Base-by-base conservation (phyloP, 2,113 vertebrate genomes). In the Serilophus lunatus region DNA sequence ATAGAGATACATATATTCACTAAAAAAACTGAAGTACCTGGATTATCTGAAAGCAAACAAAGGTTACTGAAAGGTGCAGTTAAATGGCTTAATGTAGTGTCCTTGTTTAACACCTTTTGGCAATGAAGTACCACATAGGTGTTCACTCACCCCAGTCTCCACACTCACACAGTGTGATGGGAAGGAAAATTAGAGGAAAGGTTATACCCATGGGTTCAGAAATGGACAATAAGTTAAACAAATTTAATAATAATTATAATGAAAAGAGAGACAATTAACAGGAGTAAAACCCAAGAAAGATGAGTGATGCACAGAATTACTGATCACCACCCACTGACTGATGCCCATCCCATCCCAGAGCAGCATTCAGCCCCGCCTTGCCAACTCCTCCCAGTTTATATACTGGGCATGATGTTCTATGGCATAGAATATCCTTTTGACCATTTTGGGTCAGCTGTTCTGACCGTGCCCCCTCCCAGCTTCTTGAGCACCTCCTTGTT, bases 281-380 rank as follows among this genome's bases (percentile, higher is more conserved):
- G 31, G 7, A 69, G 18, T 76, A 28, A 56, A 36, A 40, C 12
- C 5, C 25, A 49, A 35, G 25, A 54, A 54, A 36, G 22, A 36
- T 0, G 0, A 69, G 35, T 33, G 14, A 28, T 69, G 31, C 40
- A 19, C 29, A 31, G 0, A 42, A 35, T 20, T 35, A 12, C 61
- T 22, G 12, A 9, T 49, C 17, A 47, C 8, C n/a, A 35, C 13
- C 20, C 40, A 35, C 20, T 69, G 40, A 61, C 5, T 3, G n/a
- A 13, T 82, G 31, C 40, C 18, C 54, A 29, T 2, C 22, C 36
- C 45, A 60, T 51, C 16, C 47, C 40, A 49, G 71, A 77, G 35
- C 12, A 63, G 54, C 0, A 0, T 26, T 7, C 54, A 22, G 9
- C 35, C 14, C 10, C 10, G 50, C 22, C 50, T 13, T 50, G 40